phyloP scores from a whole-genome alignment of 1,140 invertebrate genomes.

The Caerostris darwini region DNA sequence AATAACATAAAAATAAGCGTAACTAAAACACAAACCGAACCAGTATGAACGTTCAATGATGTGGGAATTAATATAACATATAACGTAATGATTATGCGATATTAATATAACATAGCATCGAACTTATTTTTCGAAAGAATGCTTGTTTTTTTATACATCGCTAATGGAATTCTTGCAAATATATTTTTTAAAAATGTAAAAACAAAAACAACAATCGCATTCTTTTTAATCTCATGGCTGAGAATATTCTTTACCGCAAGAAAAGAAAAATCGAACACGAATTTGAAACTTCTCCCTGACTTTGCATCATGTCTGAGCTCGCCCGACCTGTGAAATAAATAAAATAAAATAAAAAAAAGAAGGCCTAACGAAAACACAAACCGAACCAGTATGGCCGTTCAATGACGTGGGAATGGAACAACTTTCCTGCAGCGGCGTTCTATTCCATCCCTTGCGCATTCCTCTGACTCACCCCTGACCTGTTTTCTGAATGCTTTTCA shows the following conservation, averaged over 20 bases:
- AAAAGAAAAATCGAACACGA: neutral
- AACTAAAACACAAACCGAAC: too few species aligned
- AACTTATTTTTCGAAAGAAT: too few species aligned
- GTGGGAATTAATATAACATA: too few species aligned
- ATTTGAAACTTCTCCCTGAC: neutral
- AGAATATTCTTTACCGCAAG: neutral
- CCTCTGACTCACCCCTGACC: slow-evolving; percentile 71
- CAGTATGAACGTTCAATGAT: too few species aligned
- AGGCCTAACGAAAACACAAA: neutral
- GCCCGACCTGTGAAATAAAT: neutral
- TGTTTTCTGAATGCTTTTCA: slow-evolving; percentile 54
- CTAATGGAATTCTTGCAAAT: too few species aligned
- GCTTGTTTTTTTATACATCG: too few species aligned
- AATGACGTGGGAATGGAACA: slow-evolving; percentile 66
- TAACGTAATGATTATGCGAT: too few species aligned
- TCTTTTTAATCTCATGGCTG: too few species aligned
- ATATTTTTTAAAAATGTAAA: neutral
- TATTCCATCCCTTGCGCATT: slow-evolving; percentile 25
- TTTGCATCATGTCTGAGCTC: neutral
- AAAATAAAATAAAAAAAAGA: neutral
- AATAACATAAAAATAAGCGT: too few species aligned
- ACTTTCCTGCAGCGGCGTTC: neutral
- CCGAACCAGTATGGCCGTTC: slow-evolving; percentile 60
- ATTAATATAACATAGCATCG: too few species aligned
- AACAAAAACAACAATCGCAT: neutral